A percentile compares a stretch with the other conserved stretches of the same genome.
Conservation (phyloP, 2,113 vertebrate species). For the Zosterops hypoxanthus region DNA sequence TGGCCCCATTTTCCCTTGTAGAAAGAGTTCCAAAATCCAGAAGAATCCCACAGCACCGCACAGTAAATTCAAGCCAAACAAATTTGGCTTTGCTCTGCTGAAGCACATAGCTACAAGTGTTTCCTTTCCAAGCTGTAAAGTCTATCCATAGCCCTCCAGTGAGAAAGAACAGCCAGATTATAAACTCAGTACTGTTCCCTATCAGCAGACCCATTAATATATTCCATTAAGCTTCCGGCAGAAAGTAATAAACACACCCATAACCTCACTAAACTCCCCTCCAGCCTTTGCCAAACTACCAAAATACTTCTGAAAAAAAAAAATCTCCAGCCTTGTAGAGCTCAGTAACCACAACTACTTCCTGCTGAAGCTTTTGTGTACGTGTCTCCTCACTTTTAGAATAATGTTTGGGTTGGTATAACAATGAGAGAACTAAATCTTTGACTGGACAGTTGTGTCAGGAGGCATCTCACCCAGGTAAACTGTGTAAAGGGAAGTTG, state of each 20-base stretch:
- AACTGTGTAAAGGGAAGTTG: background rate
- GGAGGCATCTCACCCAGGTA: background rate
- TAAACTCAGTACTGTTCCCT: background rate
- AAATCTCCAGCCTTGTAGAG: background rate
- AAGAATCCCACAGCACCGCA: background rate
- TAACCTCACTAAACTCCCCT: background rate
- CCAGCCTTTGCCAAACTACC: background rate
- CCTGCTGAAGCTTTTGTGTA: background rate
- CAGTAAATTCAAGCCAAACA: background rate
- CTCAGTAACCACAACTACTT: background rate
- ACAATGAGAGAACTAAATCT: background rate
- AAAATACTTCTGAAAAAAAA: background rate
- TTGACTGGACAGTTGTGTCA: background rate
- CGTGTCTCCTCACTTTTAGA: background rate
- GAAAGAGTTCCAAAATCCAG: background rate
- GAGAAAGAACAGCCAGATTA: background rate
- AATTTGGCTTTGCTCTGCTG: conserved; percentile 20
- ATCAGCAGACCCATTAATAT: background rate
- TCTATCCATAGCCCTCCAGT: background rate
- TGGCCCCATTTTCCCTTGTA: background rate
- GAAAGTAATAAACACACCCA: background rate
- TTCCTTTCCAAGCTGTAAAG: background rate
- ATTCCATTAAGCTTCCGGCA: background rate
- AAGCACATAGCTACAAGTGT: background rate
- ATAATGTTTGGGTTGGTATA: background rate